Evolutionary conservation across 23 tunicate species (phyloP), one percentile per base, ranked within the genome.

Genomic region (Phallusia fumigata): DNA sequence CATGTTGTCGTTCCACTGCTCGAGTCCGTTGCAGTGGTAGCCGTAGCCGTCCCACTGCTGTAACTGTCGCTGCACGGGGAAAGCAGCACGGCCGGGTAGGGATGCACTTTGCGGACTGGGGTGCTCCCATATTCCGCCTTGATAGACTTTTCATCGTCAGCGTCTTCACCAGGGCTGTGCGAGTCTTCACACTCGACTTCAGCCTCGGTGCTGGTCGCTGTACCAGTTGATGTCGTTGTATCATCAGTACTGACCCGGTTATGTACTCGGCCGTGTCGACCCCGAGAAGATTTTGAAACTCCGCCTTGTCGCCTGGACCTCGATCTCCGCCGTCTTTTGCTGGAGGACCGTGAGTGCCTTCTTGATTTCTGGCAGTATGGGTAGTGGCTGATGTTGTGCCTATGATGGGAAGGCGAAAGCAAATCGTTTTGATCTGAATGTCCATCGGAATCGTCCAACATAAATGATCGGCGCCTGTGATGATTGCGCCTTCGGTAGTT

Each of bases 61-160:
- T 79, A 85, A 45, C 76, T 35, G 31, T 76, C 78, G 16, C 31
- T 44, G 34, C 85, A 40, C 32, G 80, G 58, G 30, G 97, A 33
- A 26, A 33, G 78, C 34, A 52, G 30, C 33, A 79, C 77, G 19
- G 80, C 13, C 31, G 82, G 81, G 69, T 90, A 83, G 16, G 69
- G 69, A 1, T 6, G 26, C 15, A 58, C 69, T 58, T 58, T 58
- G 81, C 93, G 89, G 93, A 90, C 81, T 73, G 84, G 31, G 44
- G 64, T 65, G 58, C 86, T 36, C 51, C 86, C 88, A 72, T 72
- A 78, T 31, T 88, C 98, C 82, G 89, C 84, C 83, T 88, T 58
- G 79, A 94, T 78, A 22, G 98, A 94, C 73, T 89, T 94, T 72
- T 94, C 98, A 65, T 94, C 98, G 80, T 94, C 98, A 80, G 98